phyloP scores from a whole-genome alignment of 2,888 invertebrate genomes.

The Drosophila nr. fundita region DNA sequence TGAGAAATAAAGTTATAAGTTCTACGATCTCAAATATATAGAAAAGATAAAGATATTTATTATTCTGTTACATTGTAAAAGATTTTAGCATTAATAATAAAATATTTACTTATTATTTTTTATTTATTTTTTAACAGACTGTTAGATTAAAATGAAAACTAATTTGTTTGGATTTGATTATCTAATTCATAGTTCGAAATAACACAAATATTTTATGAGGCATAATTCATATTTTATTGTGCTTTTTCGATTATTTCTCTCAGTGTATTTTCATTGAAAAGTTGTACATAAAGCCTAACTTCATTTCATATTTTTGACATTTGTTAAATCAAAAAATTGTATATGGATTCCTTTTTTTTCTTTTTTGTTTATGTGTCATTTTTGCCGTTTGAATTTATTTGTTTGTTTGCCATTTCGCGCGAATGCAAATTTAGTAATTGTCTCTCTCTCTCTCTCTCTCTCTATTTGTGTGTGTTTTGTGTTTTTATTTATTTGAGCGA shows the following conservation, averaged over 20 bases:
- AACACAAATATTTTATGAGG: neutral
- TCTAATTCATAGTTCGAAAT: neutral
- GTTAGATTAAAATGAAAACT: neutral
- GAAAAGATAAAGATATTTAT: neutral
- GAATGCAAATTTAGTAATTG: conserved; percentile 78
- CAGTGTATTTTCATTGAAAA: conserved; percentile 57
- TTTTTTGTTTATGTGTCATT: conserved; percentile 68
- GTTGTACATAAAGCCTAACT: conserved; percentile 60
- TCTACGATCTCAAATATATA: neutral
- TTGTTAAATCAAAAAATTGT: conserved; percentile 77
- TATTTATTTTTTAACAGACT: neutral
- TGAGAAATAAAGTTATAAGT: neutral
- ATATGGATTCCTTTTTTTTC: conserved; percentile 46
- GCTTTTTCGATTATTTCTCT: conserved; percentile 22
- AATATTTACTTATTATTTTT: neutral
- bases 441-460: conserved; percentile 34
- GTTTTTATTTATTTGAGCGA: conserved; percentile 64
- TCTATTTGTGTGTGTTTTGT: conserved; percentile 11
- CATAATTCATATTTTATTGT: neutral
- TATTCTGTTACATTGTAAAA: neutral
- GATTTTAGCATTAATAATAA: neutral
- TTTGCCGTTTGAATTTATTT: conserved; percentile 76
- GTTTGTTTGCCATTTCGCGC: conserved; percentile 72
- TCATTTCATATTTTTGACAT: conserved; percentile 73
- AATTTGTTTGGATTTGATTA: neutral